These are phyloP conservation scores for Yoshiicerus persimilis DNA, from an alignment of 1,140 invertebrate species.

Conservation along the genomic window DNA sequence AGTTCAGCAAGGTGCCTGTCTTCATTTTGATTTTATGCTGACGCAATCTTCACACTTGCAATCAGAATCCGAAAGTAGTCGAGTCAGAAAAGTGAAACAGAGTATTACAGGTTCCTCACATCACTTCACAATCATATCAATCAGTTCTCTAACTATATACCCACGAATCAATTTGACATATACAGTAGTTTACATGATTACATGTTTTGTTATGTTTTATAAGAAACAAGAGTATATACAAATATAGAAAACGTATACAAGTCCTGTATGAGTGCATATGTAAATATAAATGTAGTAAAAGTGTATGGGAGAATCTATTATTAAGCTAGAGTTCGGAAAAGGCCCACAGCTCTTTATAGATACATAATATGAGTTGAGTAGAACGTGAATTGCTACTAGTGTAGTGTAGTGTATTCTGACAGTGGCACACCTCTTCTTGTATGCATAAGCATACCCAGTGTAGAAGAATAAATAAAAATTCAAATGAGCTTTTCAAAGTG, in stretches of 20 bases:
- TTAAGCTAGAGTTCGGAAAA: too few species aligned
- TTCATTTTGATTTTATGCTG: not conserved
- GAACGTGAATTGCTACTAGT: not conserved
- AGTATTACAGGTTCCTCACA: not conserved
- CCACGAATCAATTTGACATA: not conserved
- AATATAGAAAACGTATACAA: too few species aligned
- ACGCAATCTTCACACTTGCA: not conserved
- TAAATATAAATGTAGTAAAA: too few species aligned
- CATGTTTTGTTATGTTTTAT: too few species aligned
- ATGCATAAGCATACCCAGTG: not conserved
- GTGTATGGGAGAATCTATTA: too few species aligned
- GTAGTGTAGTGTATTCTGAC: not conserved
- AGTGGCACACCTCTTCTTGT: not conserved
- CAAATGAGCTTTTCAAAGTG: conserved; percentile 5
- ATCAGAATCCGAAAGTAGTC: not conserved
- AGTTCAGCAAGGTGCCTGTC: not conserved
- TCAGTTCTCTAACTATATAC: not conserved
- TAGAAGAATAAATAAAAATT: conserved; percentile 13
- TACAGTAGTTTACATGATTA: too few species aligned
- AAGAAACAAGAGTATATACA: too few species aligned
- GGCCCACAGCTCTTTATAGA: not conserved
- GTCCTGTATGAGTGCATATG: too few species aligned
- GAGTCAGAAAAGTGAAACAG: not conserved
- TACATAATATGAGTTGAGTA: not conserved
- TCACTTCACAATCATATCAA: not conserved